Evolutionary conservation across 2,888 invertebrate species (phyloP), one percentile per base, ranked within the genome.

Genomic region (Ephialtes manifestator): DNA sequence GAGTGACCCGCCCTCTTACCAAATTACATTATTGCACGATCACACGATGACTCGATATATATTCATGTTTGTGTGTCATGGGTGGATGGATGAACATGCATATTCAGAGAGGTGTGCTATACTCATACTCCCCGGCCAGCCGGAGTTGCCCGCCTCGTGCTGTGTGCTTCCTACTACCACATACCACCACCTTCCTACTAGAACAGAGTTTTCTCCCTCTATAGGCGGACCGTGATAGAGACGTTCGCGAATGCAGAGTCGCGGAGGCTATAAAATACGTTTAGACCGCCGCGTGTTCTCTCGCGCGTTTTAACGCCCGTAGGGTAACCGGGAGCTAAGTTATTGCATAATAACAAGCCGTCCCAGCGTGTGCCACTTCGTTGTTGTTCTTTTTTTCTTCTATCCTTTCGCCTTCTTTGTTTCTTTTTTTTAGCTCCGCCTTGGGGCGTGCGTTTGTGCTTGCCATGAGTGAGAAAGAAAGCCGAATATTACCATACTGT

Each of bases 331-430:
- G 74, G 76, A 78, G 78, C 78, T 90, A 91, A 92, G 90, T 92
- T 92, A 92, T 92, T 91, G 92, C 92, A 92, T 92, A 92, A 92
- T 92, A 92, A 93, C 92, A 93, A 93, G 91, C 88, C 90, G 87
- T 89, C 82, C 87, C 78, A 48, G 85, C 84, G 67, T 85, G 84
- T 90, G 91, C 90, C 89, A 48, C 90, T 81, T 83, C 84, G 84
- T 91, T 91, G 92, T 91, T 91, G 90, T 48, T 70, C 55, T 70
- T 78, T 82, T 65, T 72, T 77, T 76, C 68, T 65, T 81, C 53
- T 28, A 43, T n/a, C 24, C 28, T 11, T 20, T 35, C 11, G 7
- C 51, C 8, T 20, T 18, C 43, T 60, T 71, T 55, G 76, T 71
- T 58, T 48, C 68, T 18, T 58, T 28, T 43, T 53, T 63, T 72